Conservation (phyloP, 2,888 invertebrate species). For the Rosalia funebris region DNA sequence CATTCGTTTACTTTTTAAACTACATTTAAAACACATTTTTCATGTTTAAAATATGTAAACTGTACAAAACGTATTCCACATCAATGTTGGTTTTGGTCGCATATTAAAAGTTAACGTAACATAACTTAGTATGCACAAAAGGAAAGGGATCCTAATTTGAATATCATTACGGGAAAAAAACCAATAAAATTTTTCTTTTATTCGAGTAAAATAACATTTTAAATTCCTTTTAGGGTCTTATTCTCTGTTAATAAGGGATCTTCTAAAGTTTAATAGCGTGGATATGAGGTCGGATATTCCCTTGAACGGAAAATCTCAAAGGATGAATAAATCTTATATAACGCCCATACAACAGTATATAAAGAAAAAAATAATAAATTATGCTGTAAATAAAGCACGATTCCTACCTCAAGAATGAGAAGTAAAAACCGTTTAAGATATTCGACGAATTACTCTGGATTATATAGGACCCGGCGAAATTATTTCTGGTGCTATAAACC, state of each 20-base stretch:
- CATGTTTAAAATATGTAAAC: no score
- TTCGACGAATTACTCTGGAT: background rate
- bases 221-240: constrained; percentile 12
- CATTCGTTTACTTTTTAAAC: no score
- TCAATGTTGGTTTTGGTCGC: background rate
- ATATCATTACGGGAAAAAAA: constrained; percentile 8
- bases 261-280: constrained; percentile 10
- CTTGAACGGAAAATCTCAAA: constrained; percentile 1
- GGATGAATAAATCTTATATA: constrained; percentile 11
- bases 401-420: background rate
- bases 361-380: constrained; percentile 1
- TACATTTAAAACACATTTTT: no score
- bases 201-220: constrained; percentile 18
- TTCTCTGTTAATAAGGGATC: constrained; percentile 20
- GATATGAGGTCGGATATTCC: constrained; percentile 11
- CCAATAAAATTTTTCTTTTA: constrained; percentile 18
- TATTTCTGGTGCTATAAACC: background rate
- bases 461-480: no score
- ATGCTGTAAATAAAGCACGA: background rate
- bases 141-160: constrained; percentile 9
- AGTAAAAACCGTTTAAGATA: background rate
- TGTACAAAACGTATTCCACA: background rate
- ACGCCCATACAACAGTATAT: background rate
- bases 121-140: constrained; percentile 3
- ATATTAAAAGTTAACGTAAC: constrained; percentile 4